Evolutionary conservation across 1,140 invertebrate genomes (phyloP), one percentile per base, ranked within the genome.

Genomic region (Anastatus disparis): DNA sequence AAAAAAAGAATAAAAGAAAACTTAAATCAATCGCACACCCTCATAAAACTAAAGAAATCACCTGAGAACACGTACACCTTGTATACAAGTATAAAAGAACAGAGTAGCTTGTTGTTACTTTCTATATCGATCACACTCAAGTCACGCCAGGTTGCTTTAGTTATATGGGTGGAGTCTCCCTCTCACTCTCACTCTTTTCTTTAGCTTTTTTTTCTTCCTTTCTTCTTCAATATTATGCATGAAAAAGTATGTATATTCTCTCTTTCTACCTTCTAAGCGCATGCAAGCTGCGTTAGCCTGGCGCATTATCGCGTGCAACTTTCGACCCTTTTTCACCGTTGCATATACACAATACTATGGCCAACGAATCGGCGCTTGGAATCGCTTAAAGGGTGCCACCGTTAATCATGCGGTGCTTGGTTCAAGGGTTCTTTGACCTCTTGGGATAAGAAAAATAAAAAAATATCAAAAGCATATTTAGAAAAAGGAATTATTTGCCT

Each of bases 231-330:
- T 46, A 35, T 15, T 56, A 20, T 29, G 31, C 58, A 50, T 59
- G 58, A 70, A 70, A 70, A 63, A 56, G 52, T n/a, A 6, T 31
- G 12, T 4, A 35, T 17, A 17, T 53, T 48, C 44, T 31, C 17
- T 31, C 44, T 64, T 22, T 26, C 58, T n/a, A n/a, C n/a, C n/a
- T n/a, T 22, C 13, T 3, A 10, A 31, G n/a, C 42, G n/a, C 26
- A n/a, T n/a, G n/a, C n/a, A n/a, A n/a, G n/a, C n/a, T n/a, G n/a
- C n/a, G n/a, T n/a, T n/a, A n/a, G 24, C 48, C 48, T n/a, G 7
- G n/a, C 29, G 55, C 13, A 40, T 68, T 61, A 69, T 69, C 67
- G 67, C 67, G 67, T 70, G 67, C 66, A 42, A 55, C 44, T 29
- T 59, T 59, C 44, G 24, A 13, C 13, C 64, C 10, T 7, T 38